Percentiles rank a stretch among this genome's conserved stretches.
These are phyloP conservation scores for Colius striatus DNA, from an alignment of 2,113 vertebrate genomes.

Conservation along the genomic window DNA sequence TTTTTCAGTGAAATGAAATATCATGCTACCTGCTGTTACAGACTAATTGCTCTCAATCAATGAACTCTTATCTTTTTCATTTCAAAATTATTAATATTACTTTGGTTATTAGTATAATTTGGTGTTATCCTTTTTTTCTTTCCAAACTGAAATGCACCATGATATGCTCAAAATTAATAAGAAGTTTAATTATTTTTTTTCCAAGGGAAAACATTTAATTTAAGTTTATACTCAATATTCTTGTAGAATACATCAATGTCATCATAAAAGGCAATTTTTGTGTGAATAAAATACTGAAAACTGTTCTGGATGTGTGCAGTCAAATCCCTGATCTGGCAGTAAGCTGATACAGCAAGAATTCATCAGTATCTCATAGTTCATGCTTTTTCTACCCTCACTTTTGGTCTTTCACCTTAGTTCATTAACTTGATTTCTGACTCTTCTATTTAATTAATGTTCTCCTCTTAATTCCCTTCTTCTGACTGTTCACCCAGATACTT, in stretches of 20 bases:
- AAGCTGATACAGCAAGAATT: neutral
- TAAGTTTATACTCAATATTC: neutral
- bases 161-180: conserved; percentile 11
- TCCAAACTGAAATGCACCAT: conserved; percentile 37
- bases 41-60: conserved; percentile 61
- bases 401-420: neutral
- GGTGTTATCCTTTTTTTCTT: conserved; percentile 12
- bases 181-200: conserved; percentile 69
- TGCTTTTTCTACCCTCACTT: neutral
- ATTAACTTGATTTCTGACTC: neutral
- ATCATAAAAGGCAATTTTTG: neutral
- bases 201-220: conserved; percentile 46
- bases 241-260: neutral
- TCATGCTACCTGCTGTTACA: conserved; percentile 46
- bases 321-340: neutral
- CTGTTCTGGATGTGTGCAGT: neutral
- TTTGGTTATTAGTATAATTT: conserved; percentile 58
- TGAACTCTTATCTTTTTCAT: conserved; percentile 40
- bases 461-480: neutral
- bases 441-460: neutral
- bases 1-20: conserved; percentile 47
- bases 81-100: conserved; percentile 57
- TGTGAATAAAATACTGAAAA: conserved; percentile 1
- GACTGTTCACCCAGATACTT: neutral
- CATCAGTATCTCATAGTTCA: neutral